Evolutionary conservation across 2,797 vertebrate species (phyloP).

Genomic region (Pipistrellus nathusii): DNA sequence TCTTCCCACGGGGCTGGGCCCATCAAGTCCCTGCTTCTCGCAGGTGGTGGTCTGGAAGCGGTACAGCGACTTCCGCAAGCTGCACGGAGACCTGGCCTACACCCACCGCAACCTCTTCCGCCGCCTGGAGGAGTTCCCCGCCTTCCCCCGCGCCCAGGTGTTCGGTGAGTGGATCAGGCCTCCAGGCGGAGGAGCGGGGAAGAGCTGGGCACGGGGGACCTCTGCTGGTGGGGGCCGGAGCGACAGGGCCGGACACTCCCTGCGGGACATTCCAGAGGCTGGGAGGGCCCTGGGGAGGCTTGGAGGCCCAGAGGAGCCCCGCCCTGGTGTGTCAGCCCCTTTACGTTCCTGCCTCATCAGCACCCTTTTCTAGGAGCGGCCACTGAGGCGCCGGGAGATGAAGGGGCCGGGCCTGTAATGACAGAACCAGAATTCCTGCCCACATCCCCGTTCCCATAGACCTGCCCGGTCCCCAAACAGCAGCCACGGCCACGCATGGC

Average conservation of each 20-base stretch:
- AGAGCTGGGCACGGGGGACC: background rate
- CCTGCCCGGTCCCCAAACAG: background rate
- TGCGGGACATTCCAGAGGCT: background rate
- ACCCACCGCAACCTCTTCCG: slow-evolving; percentile 96
- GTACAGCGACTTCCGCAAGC: slow-evolving; percentile 94
- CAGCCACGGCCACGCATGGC: rapidly evolving
- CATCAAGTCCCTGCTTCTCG: rapidly evolving
- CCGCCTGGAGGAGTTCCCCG: slow-evolving; percentile 93
- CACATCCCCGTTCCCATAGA: background rate
- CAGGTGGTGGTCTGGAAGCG: slow-evolving; percentile 94
- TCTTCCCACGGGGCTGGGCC: background rate
- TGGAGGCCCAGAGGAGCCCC: background rate
- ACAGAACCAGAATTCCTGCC: background rate
- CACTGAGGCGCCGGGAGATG: background rate
- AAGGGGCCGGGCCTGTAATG: background rate
- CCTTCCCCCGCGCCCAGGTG: slow-evolving; percentile 92
- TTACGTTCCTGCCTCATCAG: background rate
- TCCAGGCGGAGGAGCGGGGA: background rate
- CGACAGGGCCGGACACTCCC: background rate
- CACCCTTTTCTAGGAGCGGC: background rate
- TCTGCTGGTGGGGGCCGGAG: background rate
- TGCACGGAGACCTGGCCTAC: slow-evolving; percentile 94
- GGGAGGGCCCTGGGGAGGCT: background rate
- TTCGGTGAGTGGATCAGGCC: slow-evolving; percentile 89
- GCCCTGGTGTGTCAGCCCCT: background rate